Percentiles rank a stretch among this genome's conserved stretches.
Conservation (phyloP, 2,797 vertebrate species). For the Philypnodon macrostomus region DNA sequence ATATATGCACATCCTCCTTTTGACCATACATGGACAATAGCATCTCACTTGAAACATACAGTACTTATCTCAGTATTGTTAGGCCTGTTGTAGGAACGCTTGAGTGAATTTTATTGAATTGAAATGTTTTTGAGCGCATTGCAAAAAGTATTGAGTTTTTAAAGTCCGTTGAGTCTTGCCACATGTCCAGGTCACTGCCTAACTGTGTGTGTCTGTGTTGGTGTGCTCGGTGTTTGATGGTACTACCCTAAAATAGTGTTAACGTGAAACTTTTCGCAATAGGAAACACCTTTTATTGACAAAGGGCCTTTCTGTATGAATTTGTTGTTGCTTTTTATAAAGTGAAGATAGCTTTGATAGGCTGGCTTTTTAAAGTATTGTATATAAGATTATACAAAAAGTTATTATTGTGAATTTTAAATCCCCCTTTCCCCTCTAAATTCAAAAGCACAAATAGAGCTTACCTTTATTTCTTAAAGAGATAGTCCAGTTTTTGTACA, state of each 20-base stretch:
- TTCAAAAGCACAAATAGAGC: constrained; percentile 71
- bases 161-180: constrained; percentile 40
- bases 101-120: constrained; percentile 36
- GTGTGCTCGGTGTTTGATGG: constrained; percentile 67
- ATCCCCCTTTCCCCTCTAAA: constrained; percentile 19
- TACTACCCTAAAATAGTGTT: constrained; percentile 69
- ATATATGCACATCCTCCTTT: constrained; percentile 29
- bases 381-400: constrained; percentile 70
- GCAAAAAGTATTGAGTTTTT: constrained; percentile 27
- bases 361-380: constrained; percentile 64
- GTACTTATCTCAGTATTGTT: constrained; percentile 18
- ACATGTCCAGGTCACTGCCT: constrained; percentile 65
- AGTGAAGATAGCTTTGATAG: constrained; percentile 70
- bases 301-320: constrained; percentile 64
- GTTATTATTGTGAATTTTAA: constrained; percentile 64
- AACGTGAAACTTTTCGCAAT: constrained; percentile 64
- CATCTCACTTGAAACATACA: constrained; percentile 13
- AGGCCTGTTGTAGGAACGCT: constrained; percentile 11
- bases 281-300: constrained; percentile 68
- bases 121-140: constrained; percentile 28
- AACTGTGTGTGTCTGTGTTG: constrained; percentile 55
- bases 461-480: constrained; percentile 50
- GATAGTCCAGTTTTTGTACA: constrained; percentile 7
- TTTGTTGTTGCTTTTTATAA: constrained; percentile 69
- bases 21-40: constrained; percentile 20